Evolutionary conservation across 2,797 vertebrate genomes (phyloP), one percentile per base, ranked within the genome.

Genomic region (Acanthopagrus latus): DNA sequence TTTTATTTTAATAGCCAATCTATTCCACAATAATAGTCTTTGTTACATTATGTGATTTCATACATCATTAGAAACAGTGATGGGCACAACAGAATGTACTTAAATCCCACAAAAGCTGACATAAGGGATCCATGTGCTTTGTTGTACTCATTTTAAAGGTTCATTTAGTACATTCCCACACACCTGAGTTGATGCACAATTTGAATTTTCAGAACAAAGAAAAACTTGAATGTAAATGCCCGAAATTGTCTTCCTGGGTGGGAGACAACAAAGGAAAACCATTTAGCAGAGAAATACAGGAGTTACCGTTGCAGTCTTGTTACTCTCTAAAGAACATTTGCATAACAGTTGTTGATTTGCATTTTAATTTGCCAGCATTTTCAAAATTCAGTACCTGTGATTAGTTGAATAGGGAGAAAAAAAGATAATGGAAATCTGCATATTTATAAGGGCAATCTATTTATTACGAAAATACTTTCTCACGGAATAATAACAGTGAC

Each of bases 311-410:
- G 51, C 16, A 50, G 43, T 50, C 71, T 16, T 43, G 3, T 57
- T 41, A 43, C n/a, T n/a, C 17, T 66, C 63, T 48, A n/a, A 17
- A 46, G 38, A 17, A 56, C 17, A 58, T 64, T 60, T 54, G 4
- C 62, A 55, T 66, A 66, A 54, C 4, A 44, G 21, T 20, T 23
- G 58, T 18, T 58, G 46, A 64, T 59, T 62, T 64, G 13, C 16
- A 74, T 63, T 43, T 74, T 52, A 54, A 14, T 56, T 69, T 47
- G 17, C 20, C 7, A 50, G 1, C 3, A 0, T 48, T 43, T 73
- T 68, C 21, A 68, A 63, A 67, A 43, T 23, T 20, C 1, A 0
- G 21, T 64, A 4, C 50, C 56, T 33, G 23, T 25, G 20, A 16
- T 43, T 8, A 8, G 9, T 18, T 18, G 47, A 52, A 51, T 52